Percentiles rank a stretch among this genome's conserved stretches.
phyloP scores from a whole-genome alignment of 2,888 invertebrate genomes.

The Boloria euphrosyne region DNA sequence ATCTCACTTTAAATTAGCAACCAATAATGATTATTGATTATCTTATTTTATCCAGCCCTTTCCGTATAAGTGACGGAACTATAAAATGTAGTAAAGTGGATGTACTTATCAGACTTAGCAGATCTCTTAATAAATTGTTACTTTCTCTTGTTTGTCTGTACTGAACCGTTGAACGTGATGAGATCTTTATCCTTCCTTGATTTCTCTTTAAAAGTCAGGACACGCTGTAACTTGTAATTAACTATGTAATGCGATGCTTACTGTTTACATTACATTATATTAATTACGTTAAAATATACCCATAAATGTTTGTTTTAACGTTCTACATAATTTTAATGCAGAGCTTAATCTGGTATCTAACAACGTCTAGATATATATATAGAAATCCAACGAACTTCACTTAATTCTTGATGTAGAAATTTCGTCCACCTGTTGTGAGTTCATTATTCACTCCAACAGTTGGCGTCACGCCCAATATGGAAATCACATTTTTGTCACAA shows the following conservation, averaged over 20 bases:
- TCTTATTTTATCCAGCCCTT: not conserved
- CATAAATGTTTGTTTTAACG: too few relatives aligned
- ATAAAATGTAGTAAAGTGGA: constrained; percentile 11
- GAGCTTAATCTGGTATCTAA: too few relatives aligned
- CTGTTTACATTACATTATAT: too few relatives aligned
- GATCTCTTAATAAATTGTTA: constrained; percentile 4
- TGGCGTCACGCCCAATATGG: constrained; percentile 7
- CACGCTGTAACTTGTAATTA: too few relatives aligned
- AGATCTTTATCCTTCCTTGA: not conserved
- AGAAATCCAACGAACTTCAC: too few relatives aligned
- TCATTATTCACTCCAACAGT: not conserved
- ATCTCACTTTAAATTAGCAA: not conserved
- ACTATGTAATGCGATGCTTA: too few relatives aligned
- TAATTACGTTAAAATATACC: too few relatives aligned
- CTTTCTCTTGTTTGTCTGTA: constrained; percentile 12
- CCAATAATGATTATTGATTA: constrained; percentile 8
- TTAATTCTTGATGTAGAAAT: not conserved
- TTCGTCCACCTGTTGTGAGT: constrained; percentile 1
- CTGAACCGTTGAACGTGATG: not conserved
- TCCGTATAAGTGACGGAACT: too few relatives aligned
- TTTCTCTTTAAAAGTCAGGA: not conserved
- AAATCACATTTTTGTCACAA: not conserved
- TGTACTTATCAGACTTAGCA: constrained; percentile 4
- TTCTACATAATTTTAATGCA: too few relatives aligned
- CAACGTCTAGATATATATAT: not conserved